phyloP scores from a whole-genome alignment of 2,113 vertebrate species.

The Nettapus auritus region DNA sequence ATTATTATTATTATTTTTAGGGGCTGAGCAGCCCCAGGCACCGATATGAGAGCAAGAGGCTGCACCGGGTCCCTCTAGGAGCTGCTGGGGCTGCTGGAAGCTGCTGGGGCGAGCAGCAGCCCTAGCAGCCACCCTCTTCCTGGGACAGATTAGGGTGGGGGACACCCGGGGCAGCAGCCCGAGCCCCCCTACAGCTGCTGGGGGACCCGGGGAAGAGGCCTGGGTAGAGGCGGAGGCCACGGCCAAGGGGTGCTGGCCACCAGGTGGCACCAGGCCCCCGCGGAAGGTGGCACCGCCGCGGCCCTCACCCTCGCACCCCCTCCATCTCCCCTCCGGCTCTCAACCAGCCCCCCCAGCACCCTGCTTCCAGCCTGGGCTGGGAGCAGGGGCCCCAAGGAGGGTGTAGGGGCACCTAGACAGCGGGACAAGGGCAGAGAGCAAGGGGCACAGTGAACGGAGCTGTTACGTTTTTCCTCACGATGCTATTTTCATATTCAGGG shows the following conservation, averaged over 20 bases:
- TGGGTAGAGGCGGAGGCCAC: too few relatives aligned
- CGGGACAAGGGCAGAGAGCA: rapidly evolving
- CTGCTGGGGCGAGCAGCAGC: background rate
- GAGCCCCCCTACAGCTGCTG: background rate
- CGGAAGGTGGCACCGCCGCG: background rate
- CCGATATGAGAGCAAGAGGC: background rate
- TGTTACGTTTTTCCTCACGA: background rate
- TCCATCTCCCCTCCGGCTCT: too few relatives aligned
- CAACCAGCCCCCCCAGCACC: background rate
- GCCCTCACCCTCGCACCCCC: background rate
- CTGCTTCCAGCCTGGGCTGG: background rate
- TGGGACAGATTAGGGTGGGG: background rate
- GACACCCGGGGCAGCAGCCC: background rate
- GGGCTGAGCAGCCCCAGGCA: background rate
- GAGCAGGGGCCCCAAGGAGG: background rate
- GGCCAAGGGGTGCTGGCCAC: background rate
- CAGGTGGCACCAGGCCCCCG: constrained; percentile 24
- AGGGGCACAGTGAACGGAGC: rapidly evolving
- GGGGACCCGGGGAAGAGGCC: background rate
- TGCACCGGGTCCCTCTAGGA: background rate
- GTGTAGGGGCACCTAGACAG: background rate
- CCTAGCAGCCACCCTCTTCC: background rate
- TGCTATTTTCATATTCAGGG: background rate
- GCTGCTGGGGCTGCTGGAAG: background rate
- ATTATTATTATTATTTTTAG: too few relatives aligned